phyloP scores from a whole-genome alignment of 2,113 vertebrate species.

The Xenotilapia caudafasciata region DNA sequence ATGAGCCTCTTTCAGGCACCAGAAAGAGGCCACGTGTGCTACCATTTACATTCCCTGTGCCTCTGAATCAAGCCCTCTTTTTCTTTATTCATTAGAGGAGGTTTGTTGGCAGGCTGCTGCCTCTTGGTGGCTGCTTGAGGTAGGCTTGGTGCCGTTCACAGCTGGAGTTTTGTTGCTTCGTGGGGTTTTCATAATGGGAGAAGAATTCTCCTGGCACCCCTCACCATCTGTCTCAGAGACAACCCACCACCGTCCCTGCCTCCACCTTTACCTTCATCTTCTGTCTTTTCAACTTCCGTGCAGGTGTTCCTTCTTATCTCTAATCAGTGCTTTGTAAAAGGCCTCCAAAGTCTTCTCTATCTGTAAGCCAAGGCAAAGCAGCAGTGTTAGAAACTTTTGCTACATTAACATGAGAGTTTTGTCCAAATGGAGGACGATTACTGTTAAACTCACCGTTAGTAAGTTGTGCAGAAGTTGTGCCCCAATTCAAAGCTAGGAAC shows the following conservation, averaged over 20 bases:
- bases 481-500: not conserved
- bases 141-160: constrained; percentile 5
- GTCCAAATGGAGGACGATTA: not conserved
- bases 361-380: not conserved
- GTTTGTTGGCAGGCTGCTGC: constrained; percentile 37
- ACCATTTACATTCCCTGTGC: not conserved
- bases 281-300: not conserved
- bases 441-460: not conserved
- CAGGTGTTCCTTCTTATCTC: not conserved
- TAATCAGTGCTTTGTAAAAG: not conserved
- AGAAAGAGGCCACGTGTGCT: not conserved
- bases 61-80: not conserved
- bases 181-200: constrained; percentile 18
- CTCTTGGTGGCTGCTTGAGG: constrained; percentile 14
- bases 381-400: not conserved
- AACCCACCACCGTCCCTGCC: not conserved
- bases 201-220: not conserved
- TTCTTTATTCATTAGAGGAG: constrained; percentile 18
- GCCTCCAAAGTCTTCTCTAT: not conserved
- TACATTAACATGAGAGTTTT: not conserved
- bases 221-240: constrained; percentile 46
- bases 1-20: not conserved
- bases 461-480: not conserved
- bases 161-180: constrained; percentile 23
- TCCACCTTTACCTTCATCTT: not conserved